Conservation (phyloP, 2,888 invertebrate species). For the Stegana nigrithorax region DNA sequence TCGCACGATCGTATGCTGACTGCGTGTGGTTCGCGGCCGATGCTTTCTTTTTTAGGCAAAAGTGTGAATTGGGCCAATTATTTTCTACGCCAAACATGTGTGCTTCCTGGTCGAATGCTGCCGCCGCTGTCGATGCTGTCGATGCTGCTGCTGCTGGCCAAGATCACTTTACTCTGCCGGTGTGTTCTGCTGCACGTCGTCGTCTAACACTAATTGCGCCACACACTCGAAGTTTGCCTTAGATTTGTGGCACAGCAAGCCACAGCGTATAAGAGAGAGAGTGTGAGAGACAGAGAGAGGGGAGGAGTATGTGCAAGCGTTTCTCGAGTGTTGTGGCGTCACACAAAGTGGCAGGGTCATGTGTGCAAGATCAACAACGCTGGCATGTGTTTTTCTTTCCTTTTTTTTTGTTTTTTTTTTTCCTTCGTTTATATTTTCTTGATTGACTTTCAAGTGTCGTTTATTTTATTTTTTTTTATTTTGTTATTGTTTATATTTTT, state of each 20-base stretch:
- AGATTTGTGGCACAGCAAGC: not conserved
- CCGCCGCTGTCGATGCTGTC: too few relatives aligned
- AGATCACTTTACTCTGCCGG: conserved; percentile 36
- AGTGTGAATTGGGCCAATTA: conserved; percentile 60
- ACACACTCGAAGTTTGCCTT: conserved; percentile 11
- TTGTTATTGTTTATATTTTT: not conserved
- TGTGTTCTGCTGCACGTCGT: conserved; percentile 25
- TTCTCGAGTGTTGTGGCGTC: conserved; percentile 5
- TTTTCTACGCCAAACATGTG: conserved; percentile 24
- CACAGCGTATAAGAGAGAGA: not conserved
- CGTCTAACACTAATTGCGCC: conserved; percentile 55
- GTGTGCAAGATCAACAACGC: conserved; percentile 1
- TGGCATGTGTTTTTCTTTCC: not conserved
- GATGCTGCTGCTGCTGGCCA: too few relatives aligned
- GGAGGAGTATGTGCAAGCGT: not conserved
- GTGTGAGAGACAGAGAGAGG: too few relatives aligned
- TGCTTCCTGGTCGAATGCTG: conserved; percentile 38
- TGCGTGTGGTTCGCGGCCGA: conserved; percentile 9
- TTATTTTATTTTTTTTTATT: too few relatives aligned
- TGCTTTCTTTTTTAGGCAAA: conserved; percentile 20
- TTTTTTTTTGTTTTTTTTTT: not conserved
- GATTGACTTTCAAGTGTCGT: not conserved
- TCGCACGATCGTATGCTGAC: not conserved
- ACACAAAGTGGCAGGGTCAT: not conserved
- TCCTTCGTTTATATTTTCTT: not conserved